Evolutionary conservation across 2,888 invertebrate species (phyloP), one percentile per base, ranked within the genome.

Genomic region (Helobdella robusta): DNA sequence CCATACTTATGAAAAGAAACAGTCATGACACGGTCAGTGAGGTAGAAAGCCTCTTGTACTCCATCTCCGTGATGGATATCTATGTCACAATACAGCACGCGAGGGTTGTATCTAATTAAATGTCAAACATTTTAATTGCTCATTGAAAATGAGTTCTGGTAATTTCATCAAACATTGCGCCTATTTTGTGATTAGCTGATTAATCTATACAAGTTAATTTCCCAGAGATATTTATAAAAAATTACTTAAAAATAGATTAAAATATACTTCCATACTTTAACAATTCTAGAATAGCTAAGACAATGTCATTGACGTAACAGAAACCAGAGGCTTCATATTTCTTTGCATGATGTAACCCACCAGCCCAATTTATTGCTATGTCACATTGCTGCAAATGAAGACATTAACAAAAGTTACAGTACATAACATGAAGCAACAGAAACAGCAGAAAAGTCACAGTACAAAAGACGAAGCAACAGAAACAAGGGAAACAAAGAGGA

Each of bases 251-350:
- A 56, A 40, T 40, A 40, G 11, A 52, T 2, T 30, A 75, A n/a
- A n/a, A n/a, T n/a, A n/a, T n/a, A n/a, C n/a, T n/a, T n/a, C n/a
- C 80, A 76, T 78, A 83, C 81, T 85, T 84, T 0, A 98, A 80
- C 5, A 98, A 82, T 79, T 98, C 98, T 61, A 97, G 80, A 73
- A 98, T 95, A 1, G 90, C 92, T 74, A 98, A 91, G 0, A 98
- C 98, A 72, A 98, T 98, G 77, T 98, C 98, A 76, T 98, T 98
- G 0, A 98, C 94, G 74, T 98, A 98, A 79, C 98, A 98, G 78
- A 98, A 98, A 0, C 97, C 91, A n/a, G 93, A 93, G 0, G 98
- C 97, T 82, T 94, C 94, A 81, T 90, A 94, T 79, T 97, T 98
- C 79, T 98, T 98, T 0, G 98, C 98, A 81, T 98, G 98, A 84